Evolutionary conservation across 2,113 vertebrate species (phyloP).

Genomic region (Hipposideros armiger): DNA sequence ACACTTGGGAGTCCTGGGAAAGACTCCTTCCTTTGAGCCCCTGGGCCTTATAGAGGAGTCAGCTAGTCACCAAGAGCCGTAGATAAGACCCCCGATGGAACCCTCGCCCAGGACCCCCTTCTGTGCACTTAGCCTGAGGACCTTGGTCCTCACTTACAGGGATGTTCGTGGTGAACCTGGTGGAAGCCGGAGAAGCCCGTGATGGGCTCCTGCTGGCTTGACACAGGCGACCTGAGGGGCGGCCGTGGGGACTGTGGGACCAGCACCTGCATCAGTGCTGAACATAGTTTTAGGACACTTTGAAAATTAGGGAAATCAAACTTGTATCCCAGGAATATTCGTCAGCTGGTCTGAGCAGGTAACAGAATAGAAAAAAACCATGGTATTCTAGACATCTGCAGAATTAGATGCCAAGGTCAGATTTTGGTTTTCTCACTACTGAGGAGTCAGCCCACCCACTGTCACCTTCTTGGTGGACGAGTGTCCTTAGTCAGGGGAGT

Average conservation of each 20-base stretch:
- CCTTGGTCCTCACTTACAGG: neutral
- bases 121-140: neutral
- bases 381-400: neutral
- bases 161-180: neutral
- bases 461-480: neutral
- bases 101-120: neutral
- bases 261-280: accelerated
- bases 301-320: neutral
- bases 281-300: neutral
- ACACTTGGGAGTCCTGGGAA: neutral
- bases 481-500: neutral
- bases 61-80: neutral
- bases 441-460: neutral
- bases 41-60: neutral
- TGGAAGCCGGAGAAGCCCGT: neutral
- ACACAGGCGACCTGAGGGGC: neutral
- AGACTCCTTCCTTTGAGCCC: neutral
- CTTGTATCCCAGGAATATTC: neutral
- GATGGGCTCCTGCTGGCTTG: neutral
- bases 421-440: neutral
- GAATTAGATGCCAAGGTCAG: neutral
- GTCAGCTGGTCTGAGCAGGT: neutral
- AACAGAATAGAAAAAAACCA: neutral
- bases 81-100: neutral
- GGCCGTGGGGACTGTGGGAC: neutral